phyloP scores from a whole-genome alignment of 2,888 invertebrate genomes.

The Oegoconia quadripuncta region DNA sequence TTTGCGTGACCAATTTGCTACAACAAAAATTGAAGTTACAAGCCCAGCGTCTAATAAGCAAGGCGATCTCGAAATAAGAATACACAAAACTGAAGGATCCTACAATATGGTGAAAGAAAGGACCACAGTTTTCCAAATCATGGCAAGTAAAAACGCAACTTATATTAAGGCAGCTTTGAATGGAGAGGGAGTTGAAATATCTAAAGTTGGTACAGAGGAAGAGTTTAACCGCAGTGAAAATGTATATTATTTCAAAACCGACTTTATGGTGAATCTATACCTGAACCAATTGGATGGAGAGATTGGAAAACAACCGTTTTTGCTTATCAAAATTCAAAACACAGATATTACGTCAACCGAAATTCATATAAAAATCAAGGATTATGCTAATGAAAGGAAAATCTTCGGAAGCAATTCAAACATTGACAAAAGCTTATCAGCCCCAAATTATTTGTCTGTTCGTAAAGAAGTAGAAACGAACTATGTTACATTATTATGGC shows the following conservation, averaged over 20 bases:
- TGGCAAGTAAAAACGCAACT: conserved; percentile 38
- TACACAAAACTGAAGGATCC: conserved; percentile 49
- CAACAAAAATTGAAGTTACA: conserved; percentile 40
- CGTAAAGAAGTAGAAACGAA: conserved; percentile 34
- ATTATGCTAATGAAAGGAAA: conserved; percentile 35
- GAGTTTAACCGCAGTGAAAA: conserved; percentile 46
- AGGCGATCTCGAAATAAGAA: conserved; percentile 44
- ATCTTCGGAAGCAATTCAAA: conserved; percentile 35
- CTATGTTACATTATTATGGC: conserved; percentile 48
- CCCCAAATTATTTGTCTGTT: conserved; percentile 35
- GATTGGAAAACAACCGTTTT: conserved; percentile 39
- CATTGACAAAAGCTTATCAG: conserved; percentile 26
- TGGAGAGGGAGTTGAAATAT: conserved; percentile 37
- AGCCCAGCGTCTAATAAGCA: conserved; percentile 40
- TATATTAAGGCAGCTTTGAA: conserved; percentile 48
- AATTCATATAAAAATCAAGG: conserved; percentile 52
- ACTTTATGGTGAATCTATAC: conserved; percentile 52
- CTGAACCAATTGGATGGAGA: conserved; percentile 30
- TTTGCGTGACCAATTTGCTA: conserved; percentile 40
- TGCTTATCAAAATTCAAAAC: conserved; percentile 53
- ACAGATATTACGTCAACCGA: conserved; percentile 45
- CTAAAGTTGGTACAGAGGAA: conserved; percentile 36
- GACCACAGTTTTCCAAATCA: conserved; percentile 53
- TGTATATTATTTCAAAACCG: conserved; percentile 45
- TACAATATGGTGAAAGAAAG: conserved; percentile 51